A percentile compares a stretch with the other conserved stretches of the same genome.
Evolutionary conservation across 92 coral and sea anemone species (phyloP).

Genomic region (Chrysogorgia sp.): DNA sequence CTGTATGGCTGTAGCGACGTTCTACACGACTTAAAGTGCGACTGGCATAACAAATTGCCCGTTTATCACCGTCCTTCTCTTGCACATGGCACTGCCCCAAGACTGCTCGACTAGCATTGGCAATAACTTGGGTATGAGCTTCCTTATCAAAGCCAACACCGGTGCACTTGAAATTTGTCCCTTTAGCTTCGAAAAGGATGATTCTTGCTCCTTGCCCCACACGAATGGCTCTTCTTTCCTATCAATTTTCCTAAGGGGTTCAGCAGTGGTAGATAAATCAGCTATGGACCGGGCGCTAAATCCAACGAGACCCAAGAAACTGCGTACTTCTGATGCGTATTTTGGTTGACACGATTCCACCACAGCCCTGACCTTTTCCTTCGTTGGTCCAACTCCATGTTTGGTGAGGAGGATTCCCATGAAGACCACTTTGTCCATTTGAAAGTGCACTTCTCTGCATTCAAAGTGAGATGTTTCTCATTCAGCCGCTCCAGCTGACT

Average conservation of each 20-base stretch:
- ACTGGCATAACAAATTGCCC: too few species aligned
- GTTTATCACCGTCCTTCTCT: too few species aligned
- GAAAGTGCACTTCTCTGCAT: slow-evolving; percentile 54
- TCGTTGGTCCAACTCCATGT: slow-evolving; percentile 63
- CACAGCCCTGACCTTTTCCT: slow-evolving; percentile 61
- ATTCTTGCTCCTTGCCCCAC: too few species aligned
- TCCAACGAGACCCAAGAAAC: slow-evolving; percentile 64
- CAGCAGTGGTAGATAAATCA: slow-evolving; percentile 55
- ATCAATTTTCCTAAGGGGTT: slow-evolving; percentile 50
- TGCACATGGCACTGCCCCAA: too few species aligned
- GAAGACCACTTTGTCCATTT: slow-evolving; percentile 61
- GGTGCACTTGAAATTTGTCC: slow-evolving; percentile 41
- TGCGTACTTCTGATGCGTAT: slow-evolving; percentile 56
- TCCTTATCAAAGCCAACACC: slow-evolving; percentile 37
- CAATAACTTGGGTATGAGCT: not conserved
- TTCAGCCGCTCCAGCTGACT: too few species aligned
- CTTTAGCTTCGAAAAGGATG: slow-evolving; percentile 53
- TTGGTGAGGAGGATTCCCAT: slow-evolving; percentile 60
- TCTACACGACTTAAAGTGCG: too few species aligned
- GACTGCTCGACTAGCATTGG: slow-evolving; percentile 1
- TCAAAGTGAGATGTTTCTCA: slow-evolving; percentile 65
- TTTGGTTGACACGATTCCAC: slow-evolving; percentile 49
- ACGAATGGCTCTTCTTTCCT: slow-evolving; percentile 47
- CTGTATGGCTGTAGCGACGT: too few species aligned
- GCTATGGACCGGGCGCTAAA: too few species aligned